Evolutionary conservation across 2,797 vertebrate species (phyloP).

Genomic region (Chromobotia macracanthus): DNA sequence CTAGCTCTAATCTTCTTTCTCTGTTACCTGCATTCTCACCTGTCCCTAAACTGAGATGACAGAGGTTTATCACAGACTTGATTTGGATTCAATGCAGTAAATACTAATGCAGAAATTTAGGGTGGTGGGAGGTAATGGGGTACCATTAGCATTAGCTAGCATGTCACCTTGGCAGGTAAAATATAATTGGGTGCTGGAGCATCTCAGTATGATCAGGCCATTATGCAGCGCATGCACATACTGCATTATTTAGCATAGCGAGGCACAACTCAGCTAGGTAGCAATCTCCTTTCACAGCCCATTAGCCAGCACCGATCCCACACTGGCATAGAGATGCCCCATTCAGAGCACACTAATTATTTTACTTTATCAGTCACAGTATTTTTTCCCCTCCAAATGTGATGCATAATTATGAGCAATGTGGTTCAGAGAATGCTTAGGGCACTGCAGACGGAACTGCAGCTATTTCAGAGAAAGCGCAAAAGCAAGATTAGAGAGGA

Average conservation of each 20-base stretch:
- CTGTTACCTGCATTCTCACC: neutral
- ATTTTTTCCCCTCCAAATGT: slow-evolving; percentile 49
- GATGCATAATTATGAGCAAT: slow-evolving; percentile 55
- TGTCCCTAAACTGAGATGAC: slow-evolving; percentile 20
- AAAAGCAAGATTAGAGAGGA: slow-evolving; percentile 32
- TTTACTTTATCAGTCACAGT: slow-evolving; percentile 64
- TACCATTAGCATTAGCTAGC: slow-evolving; percentile 57
- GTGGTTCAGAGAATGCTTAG: slow-evolving; percentile 34
- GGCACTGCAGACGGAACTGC: slow-evolving; percentile 36
- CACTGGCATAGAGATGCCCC: slow-evolving; percentile 46
- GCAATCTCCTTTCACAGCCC: slow-evolving; percentile 60
- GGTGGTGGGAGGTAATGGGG: slow-evolving; percentile 40
- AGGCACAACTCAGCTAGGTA: slow-evolving; percentile 59
- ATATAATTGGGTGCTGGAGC: slow-evolving; percentile 71
- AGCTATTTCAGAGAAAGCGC: slow-evolving; percentile 41
- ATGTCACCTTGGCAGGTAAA: slow-evolving; percentile 71
- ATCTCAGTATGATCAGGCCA: slow-evolving; percentile 72
- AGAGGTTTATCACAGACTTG: slow-evolving; percentile 41
- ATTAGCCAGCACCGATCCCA: slow-evolving; percentile 60
- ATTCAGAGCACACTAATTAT: slow-evolving; percentile 60
- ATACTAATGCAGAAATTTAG: slow-evolving; percentile 21
- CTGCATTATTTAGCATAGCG: slow-evolving; percentile 76
- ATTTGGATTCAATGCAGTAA: slow-evolving; percentile 38
- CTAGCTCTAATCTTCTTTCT: neutral
- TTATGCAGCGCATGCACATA: slow-evolving; percentile 61